Conservation (phyloP, 2,888 invertebrate species). For the Dasysyrphus tricinctus region DNA sequence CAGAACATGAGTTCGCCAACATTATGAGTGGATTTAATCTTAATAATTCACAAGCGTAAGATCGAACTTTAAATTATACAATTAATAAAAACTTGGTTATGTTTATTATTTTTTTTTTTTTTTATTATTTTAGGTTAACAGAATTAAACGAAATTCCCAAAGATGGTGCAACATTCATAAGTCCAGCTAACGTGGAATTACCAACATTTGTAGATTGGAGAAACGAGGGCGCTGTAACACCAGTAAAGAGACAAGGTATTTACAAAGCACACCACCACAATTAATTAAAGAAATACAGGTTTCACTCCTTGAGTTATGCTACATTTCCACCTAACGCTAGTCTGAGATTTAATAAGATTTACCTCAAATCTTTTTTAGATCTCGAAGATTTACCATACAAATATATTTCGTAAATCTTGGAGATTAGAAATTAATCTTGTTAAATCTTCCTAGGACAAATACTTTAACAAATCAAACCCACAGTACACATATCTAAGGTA, state of each 20-base stretch:
- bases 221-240: slow-evolving; percentile 92
- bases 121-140: slow-evolving; percentile 4
- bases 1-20: slow-evolving; percentile 91
- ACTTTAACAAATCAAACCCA: too few relatives aligned
- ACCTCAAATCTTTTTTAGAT: too few relatives aligned
- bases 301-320: too few relatives aligned
- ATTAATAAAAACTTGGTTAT: background rate
- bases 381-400: too few relatives aligned
- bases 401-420: too few relatives aligned
- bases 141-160: slow-evolving; percentile 47
- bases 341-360: too few relatives aligned
- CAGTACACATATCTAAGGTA: too few relatives aligned
- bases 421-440: too few relatives aligned
- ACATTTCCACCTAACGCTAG: too few relatives aligned
- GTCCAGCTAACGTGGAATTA: slow-evolving; percentile 86
- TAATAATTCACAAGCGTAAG: slow-evolving; percentile 78
- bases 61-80: background rate
- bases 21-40: slow-evolving; percentile 88
- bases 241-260: slow-evolving; percentile 94
- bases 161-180: slow-evolving; percentile 80
- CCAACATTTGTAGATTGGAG: slow-evolving; percentile 94
- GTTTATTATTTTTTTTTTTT: background rate
- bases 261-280: too few relatives aligned
- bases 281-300: too few relatives aligned
- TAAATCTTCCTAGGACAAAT: too few relatives aligned